phyloP scores from a whole-genome alignment of 2,888 invertebrate species.

The Trichopria drosophilae region DNA sequence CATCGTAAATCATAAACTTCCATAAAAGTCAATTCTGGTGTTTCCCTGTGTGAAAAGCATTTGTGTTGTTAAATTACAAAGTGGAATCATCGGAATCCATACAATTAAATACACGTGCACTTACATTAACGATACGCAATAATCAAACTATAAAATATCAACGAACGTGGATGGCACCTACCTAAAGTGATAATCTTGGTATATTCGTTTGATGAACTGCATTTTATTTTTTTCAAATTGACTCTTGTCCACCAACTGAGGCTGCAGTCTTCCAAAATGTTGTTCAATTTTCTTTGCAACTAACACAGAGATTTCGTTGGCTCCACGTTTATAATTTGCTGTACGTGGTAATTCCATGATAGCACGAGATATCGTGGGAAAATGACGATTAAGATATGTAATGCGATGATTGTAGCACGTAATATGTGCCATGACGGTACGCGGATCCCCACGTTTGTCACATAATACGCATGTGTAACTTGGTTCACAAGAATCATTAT shows the following conservation, averaged over 20 bases:
- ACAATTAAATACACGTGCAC: too few species aligned
- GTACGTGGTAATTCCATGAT: slow-evolving; percentile 67
- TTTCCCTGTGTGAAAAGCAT: slow-evolving; percentile 55
- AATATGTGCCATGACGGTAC: slow-evolving; percentile 78
- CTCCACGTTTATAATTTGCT: slow-evolving; percentile 60
- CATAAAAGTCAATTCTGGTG: slow-evolving; percentile 58
- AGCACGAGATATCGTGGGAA: slow-evolving; percentile 64
- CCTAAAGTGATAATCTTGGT: slow-evolving; percentile 69
- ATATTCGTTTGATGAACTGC: slow-evolving; percentile 66
- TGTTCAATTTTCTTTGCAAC: slow-evolving; percentile 73
- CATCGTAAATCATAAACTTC: slow-evolving; percentile 57
- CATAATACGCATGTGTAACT: slow-evolving; percentile 78
- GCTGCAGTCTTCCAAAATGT: slow-evolving; percentile 71
- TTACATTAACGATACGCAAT: too few species aligned
- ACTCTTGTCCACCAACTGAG: slow-evolving; percentile 68
- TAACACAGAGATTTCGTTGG: slow-evolving; percentile 57
- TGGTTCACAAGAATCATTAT: slow-evolving; percentile 69
- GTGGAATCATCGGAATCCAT: too few species aligned
- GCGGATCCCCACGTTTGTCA: slow-evolving; percentile 76
- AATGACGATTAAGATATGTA: slow-evolving; percentile 72
- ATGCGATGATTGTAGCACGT: slow-evolving; percentile 76
- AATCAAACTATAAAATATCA: too few species aligned
- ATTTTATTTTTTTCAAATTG: slow-evolving; percentile 70
- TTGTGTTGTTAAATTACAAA: too few species aligned
- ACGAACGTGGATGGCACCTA: too few species aligned